Conservation (phyloP, 2,888 invertebrate genomes). For the Vandiemenella viatica region DNA sequence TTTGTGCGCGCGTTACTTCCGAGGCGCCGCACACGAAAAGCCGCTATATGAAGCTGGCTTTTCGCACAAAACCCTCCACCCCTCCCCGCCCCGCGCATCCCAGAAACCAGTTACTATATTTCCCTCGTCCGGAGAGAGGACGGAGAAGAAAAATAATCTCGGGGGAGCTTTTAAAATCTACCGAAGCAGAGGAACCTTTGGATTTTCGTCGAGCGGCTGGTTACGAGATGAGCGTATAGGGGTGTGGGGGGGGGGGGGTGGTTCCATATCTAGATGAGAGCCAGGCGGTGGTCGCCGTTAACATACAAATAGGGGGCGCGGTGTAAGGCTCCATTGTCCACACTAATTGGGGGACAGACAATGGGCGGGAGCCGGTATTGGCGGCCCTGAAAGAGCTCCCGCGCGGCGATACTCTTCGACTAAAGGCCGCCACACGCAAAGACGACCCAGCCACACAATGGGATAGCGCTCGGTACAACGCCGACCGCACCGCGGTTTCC, state of each 20-base stretch:
- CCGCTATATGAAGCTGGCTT: conserved; percentile 3
- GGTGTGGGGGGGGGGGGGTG: neutral
- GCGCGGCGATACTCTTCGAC: too few relatives aligned
- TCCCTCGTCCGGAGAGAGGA: conserved; percentile 7
- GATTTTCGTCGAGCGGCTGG: conserved; percentile 18
- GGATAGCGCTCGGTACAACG: too few relatives aligned
- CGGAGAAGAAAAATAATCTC: conserved; percentile 30
- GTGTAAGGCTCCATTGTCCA: neutral
- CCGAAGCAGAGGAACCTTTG: conserved; percentile 30
- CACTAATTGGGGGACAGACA: neutral
- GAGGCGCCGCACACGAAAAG: conserved; percentile 29
- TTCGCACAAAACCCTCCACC: neutral
- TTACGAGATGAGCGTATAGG: neutral
- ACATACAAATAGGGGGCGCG: neutral
- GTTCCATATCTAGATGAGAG: neutral
- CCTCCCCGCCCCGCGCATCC: neutral
- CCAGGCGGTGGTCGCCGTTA: neutral
- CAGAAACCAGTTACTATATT: conserved; percentile 11
- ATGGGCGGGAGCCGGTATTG: too few relatives aligned
- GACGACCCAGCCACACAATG: too few relatives aligned
- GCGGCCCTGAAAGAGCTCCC: too few relatives aligned
- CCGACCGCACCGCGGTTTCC: too few relatives aligned
- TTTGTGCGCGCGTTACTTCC: conserved; percentile 32
- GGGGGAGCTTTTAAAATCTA: conserved; percentile 32
- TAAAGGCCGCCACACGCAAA: too few relatives aligned